A percentile compares a stretch with the other conserved stretches of the same genome.
Evolutionary conservation across 1,140 invertebrate genomes (phyloP).

Genomic region (Drosophila baimaii): DNA sequence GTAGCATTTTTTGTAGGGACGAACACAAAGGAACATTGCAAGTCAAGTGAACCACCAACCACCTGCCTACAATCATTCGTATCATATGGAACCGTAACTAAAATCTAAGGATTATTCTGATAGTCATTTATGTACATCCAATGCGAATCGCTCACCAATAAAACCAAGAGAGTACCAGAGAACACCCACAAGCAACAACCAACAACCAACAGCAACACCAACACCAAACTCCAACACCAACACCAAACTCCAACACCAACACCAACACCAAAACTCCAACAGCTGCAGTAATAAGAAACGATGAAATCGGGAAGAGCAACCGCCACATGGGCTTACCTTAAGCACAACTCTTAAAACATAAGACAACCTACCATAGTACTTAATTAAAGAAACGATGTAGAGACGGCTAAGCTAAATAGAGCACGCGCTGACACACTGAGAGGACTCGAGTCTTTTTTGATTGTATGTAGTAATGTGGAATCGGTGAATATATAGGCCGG

Average conservation of each 20-base stretch:
- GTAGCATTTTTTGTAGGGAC: constrained; percentile 52
- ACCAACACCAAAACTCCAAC: constrained; percentile 23
- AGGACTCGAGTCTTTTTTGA: constrained; percentile 9
- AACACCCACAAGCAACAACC: constrained; percentile 17
- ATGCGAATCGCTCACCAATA: constrained; percentile 52
- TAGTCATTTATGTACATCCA: constrained; percentile 38
- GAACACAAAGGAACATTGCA: constrained; percentile 53
- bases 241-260: too few species aligned
- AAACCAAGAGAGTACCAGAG: constrained; percentile 30
- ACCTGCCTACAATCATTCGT: constrained; percentile 82
- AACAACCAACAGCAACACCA: constrained; percentile 20
- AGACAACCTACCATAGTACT: constrained; percentile 49
- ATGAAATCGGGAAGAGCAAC: constrained; percentile 12
- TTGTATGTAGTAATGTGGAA: constrained; percentile 8
- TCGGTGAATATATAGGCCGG: constrained; percentile 8
- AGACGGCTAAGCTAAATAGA: constrained; percentile 3
- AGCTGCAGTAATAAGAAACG: not conserved
- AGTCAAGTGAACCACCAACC: constrained; percentile 81
- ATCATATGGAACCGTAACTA: constrained; percentile 60
- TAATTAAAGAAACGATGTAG: constrained; percentile 17
- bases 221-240: constrained; percentile 23
- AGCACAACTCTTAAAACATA: constrained; percentile 63
- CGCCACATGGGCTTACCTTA: constrained; percentile 31
- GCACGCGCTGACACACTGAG: constrained; percentile 10
- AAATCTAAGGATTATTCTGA: constrained; percentile 48